A percentile compares a stretch with the other conserved stretches of the same genome.
These are phyloP conservation scores for Lysandra coridon DNA, from an alignment of 2,888 invertebrate species.

Conservation along the genomic window DNA sequence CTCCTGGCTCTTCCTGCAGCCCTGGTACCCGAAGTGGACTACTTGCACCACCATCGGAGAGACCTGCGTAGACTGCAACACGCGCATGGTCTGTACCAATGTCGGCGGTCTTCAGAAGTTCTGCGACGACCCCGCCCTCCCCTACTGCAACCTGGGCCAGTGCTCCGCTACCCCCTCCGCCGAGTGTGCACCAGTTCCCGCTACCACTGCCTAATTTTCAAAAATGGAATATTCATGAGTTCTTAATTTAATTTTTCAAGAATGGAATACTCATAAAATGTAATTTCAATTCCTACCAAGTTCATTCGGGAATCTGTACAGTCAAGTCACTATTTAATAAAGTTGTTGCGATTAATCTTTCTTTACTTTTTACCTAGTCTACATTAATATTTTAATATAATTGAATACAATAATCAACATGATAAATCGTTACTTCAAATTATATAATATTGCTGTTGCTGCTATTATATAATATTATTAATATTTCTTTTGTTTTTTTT, in stretches of 20 bases:
- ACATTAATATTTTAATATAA: too few species aligned
- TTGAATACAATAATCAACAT: too few species aligned
- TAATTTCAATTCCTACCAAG: neutral
- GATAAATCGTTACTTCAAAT: too few species aligned
- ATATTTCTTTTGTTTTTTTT: too few species aligned
- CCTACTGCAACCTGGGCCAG: constrained; percentile 70
- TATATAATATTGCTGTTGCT: too few species aligned
- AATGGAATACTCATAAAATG: constrained; percentile 8
- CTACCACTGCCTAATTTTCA: constrained; percentile 38
- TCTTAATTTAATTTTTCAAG: neutral
- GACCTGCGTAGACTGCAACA: constrained; percentile 62
- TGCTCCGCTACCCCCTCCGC: constrained; percentile 69
- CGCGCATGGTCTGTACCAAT: constrained; percentile 66
- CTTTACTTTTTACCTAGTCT: neutral
- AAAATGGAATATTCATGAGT: neutral
- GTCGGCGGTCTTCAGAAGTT: constrained; percentile 60
- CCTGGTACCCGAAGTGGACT: constrained; percentile 68
- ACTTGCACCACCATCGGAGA: constrained; percentile 61
- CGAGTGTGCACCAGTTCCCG: constrained; percentile 54
- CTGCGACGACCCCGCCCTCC: constrained; percentile 65
- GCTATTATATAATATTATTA: too few species aligned
- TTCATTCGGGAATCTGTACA: neutral
- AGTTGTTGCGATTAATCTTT: neutral
- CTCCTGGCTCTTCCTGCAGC: constrained; percentile 62
- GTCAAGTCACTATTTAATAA: constrained; percentile 10